These are phyloP conservation scores for Oreochromis aureus DNA, from an alignment of 2,113 vertebrate genomes.

Conservation along the genomic window DNA sequence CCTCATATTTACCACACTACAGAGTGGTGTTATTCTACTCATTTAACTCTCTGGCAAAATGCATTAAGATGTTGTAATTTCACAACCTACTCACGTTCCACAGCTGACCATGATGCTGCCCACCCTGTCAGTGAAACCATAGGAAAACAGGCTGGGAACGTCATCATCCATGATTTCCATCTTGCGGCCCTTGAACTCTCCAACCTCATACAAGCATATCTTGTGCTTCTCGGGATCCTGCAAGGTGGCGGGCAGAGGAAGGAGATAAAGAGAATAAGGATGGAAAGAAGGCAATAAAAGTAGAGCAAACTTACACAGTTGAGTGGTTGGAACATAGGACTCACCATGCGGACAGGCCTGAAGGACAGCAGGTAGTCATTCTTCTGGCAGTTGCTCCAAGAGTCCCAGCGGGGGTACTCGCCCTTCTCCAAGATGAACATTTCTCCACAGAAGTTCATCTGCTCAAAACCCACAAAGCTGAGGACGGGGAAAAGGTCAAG, in stretches of 20 bases:
- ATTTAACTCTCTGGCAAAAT: neutral
- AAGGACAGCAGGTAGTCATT: slow-evolving; percentile 80
- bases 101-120: slow-evolving; percentile 74
- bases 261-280: neutral
- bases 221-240: slow-evolving; percentile 79
- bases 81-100: slow-evolving; percentile 66
- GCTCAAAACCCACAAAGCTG: slow-evolving; percentile 77
- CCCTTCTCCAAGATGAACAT: slow-evolving; percentile 80
- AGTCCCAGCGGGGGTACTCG: slow-evolving; percentile 79
- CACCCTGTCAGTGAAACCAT: slow-evolving; percentile 75
- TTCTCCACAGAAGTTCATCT: slow-evolving; percentile 79
- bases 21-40: neutral
- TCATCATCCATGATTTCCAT: slow-evolving; percentile 82
- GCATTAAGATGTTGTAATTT: neutral
- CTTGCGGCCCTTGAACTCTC: slow-evolving; percentile 77
- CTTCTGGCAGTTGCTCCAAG: slow-evolving; percentile 78
- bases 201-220: slow-evolving; percentile 75
- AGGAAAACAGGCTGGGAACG: slow-evolving; percentile 71
- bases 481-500: neutral
- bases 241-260: neutral
- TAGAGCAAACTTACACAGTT: accelerated
- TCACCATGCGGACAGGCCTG: slow-evolving; percentile 75
- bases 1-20: neutral
- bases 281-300: neutral
- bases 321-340: neutral